Percentiles rank a stretch among this genome's conserved stretches.
Evolutionary conservation across 2,113 vertebrate genomes (phyloP).

Genomic region (Nyctereutes procyonoides): DNA sequence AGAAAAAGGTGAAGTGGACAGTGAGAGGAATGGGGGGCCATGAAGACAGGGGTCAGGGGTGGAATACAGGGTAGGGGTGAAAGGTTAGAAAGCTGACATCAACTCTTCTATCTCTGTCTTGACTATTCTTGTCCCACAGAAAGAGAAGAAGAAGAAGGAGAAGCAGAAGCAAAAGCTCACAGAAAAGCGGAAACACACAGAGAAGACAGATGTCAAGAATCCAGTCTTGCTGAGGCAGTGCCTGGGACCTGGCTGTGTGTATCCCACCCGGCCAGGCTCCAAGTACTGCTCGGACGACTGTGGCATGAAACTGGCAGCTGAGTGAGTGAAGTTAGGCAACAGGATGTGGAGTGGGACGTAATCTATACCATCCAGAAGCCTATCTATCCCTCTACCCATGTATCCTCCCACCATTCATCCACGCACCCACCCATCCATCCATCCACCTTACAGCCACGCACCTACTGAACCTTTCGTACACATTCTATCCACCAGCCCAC

Average conservation of each 20-base stretch:
- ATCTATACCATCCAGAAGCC: background rate
- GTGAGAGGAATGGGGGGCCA: background rate
- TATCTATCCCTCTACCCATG: no score
- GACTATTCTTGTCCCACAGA: slow-evolving; percentile 78
- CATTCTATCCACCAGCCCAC: background rate
- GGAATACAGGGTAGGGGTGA: background rate
- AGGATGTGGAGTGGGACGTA: background rate
- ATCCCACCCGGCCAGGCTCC: slow-evolving; percentile 86
- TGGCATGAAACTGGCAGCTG: slow-evolving; percentile 93
- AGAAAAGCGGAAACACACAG: slow-evolving; percentile 86
- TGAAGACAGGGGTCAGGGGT: background rate
- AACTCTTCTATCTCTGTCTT: background rate
- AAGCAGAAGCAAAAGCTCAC: slow-evolving; percentile 89
- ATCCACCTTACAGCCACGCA: background rate
- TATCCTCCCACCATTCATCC: background rate
- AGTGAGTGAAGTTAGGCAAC: slow-evolving; percentile 84
- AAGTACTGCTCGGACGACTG: slow-evolving; percentile 95
- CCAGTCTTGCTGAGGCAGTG: slow-evolving; percentile 87
- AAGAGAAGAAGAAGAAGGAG: slow-evolving; percentile 90
- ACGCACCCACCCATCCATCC: background rate
- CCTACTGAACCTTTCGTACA: background rate
- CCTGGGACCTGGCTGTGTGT: slow-evolving; percentile 91
- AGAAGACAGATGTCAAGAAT: slow-evolving; percentile 86
- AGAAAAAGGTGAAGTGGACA: slow-evolving; percentile 92
- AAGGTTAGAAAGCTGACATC: background rate